Conservation (phyloP, 2,888 invertebrate genomes). For the Trissolcus japonicus region DNA sequence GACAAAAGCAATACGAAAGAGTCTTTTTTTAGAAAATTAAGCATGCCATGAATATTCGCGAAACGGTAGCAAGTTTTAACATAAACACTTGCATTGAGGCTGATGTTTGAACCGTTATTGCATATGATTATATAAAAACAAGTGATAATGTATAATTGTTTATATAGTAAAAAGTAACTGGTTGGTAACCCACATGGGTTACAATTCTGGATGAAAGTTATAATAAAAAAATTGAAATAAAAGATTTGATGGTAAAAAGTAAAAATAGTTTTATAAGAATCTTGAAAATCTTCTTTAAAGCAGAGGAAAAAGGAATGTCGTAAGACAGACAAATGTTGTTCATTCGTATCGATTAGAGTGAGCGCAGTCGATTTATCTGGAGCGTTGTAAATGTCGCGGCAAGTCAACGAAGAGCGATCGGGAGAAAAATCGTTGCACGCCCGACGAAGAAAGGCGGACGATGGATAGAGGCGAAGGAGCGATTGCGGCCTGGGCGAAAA, state of each 20-base stretch:
- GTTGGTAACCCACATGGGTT: too few species aligned
- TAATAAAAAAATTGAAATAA: not conserved
- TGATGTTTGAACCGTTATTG: conserved; percentile 25
- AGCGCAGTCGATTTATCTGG: conserved; percentile 34
- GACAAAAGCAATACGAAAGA: too few species aligned
- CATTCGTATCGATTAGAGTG: conserved; percentile 29
- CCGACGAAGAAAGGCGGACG: not conserved
- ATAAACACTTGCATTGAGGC: conserved; percentile 19
- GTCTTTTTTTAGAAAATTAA: too few species aligned
- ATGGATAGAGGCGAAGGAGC: not conserved
- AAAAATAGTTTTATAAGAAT: too few species aligned
- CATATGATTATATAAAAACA: conserved; percentile 5
- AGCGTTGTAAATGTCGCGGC: conserved; percentile 24
- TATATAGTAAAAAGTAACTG: too few species aligned
- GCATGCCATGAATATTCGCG: not conserved
- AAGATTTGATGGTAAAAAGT: not conserved
- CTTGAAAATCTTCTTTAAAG: too few species aligned
- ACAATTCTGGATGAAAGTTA: too few species aligned
- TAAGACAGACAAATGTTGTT: conserved; percentile 24
- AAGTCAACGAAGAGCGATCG: conserved; percentile 16
- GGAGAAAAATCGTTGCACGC: conserved; percentile 20
- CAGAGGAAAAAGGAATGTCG: too few species aligned
- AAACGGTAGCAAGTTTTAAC: conserved; percentile 8
- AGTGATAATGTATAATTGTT: too few species aligned
- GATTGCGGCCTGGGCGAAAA: conserved; percentile 18